Conservation (phyloP, 2,888 invertebrate genomes). For the Blera fallax region DNA sequence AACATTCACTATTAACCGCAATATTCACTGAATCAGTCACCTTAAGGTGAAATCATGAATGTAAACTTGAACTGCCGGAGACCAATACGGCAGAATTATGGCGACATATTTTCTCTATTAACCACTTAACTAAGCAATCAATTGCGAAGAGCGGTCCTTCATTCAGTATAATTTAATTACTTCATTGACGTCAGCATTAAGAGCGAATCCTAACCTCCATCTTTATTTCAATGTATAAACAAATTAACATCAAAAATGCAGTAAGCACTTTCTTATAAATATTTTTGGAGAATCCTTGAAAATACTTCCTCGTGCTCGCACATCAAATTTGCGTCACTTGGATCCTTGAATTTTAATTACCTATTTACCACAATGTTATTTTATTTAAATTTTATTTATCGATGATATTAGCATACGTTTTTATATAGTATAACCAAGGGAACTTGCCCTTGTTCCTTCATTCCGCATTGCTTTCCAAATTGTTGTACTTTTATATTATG, state of each 20-base stretch:
- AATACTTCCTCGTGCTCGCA: not conserved
- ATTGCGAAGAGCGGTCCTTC: not conserved
- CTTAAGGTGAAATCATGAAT: too few relatives aligned
- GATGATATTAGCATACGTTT: conserved; percentile 43
- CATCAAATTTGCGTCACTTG: conserved; percentile 4
- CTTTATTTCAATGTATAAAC: not conserved
- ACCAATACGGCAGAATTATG: too few relatives aligned
- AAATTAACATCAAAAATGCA: not conserved
- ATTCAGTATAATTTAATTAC: not conserved
- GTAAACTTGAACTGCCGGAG: too few relatives aligned
- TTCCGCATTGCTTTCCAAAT: not conserved
- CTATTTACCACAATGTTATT: conserved; percentile 40
- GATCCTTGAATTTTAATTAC: conserved; percentile 37
- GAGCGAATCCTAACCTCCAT: too few relatives aligned
- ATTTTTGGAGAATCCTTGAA: not conserved
- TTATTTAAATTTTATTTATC: conserved; percentile 56
- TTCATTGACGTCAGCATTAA: not conserved
- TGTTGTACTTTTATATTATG: not conserved
- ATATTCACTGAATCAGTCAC: too few relatives aligned
- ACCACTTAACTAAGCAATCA: not conserved
- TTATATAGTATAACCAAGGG: not conserved
- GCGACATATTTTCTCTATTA: not conserved
- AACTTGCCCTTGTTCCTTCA: not conserved
- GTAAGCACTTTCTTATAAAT: not conserved
- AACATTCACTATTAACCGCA: too few relatives aligned